Conservation (phyloP, 2,797 vertebrate genomes). For the Bradypodion ventrale region DNA sequence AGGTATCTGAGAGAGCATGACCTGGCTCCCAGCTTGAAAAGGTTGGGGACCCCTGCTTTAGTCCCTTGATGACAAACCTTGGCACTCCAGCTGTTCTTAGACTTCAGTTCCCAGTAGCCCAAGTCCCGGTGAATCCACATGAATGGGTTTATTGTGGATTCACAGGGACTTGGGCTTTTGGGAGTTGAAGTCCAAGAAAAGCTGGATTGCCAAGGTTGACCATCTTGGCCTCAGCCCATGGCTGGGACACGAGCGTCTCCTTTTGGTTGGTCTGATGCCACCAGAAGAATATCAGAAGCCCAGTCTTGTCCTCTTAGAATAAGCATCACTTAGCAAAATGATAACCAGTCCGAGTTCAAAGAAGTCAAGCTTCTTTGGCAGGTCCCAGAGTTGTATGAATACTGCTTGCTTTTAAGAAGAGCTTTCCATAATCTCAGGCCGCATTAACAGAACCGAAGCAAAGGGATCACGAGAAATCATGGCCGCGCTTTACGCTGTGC, state of each 20-base stretch:
- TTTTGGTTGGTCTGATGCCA: neutral
- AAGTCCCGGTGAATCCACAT: too few species aligned
- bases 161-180: too few species aligned
- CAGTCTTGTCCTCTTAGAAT: neutral
- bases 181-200: too few species aligned
- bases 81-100: too few species aligned
- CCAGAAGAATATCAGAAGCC: neutral
- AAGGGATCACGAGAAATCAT: neutral
- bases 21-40: too few species aligned
- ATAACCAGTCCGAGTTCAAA: neutral
- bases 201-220: too few species aligned
- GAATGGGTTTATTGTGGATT: too few species aligned
- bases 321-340: neutral
- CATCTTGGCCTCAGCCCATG: too few species aligned
- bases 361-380: neutral
- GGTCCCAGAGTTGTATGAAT: neutral
- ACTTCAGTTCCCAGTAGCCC: too few species aligned
- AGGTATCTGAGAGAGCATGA: too few species aligned
- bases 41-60: too few species aligned
- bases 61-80: too few species aligned
- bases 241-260: neutral
- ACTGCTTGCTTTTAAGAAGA: neutral
- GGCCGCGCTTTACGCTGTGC: neutral
- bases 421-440: neutral
- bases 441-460: neutral